Base-by-base conservation (phyloP, 1,140 invertebrate genomes). In the Tetraneura akinire region DNA sequence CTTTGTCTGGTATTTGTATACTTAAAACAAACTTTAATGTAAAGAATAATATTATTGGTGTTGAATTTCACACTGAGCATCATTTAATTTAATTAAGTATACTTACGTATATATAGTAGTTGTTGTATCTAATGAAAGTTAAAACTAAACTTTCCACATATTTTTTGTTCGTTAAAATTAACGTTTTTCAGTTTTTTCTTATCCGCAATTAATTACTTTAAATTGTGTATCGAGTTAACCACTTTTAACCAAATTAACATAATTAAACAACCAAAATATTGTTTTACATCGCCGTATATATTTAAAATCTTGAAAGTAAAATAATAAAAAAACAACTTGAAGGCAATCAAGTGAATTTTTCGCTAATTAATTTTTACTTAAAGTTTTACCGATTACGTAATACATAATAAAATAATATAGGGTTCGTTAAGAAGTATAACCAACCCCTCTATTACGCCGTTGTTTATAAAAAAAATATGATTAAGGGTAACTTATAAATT, bases 321-420 rank as follows among this genome's bases (percentile, higher is more conserved):
- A 76, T 14, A 57, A 76, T 57, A 57, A 57, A 23, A 66, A 57
- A 53, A 37, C 13, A 37, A 76, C n/a, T 73, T 29, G 29, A 71
- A 45, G 26, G 49, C 49, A 37, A 4, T 37, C 71, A 5, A 57
- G 10, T 23, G n/a, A 21, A 57, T 57, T 57, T 37, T 57, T 57
- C 29, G 18, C 71, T 76, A 76, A 76, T 76, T 76, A 57, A 76
- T 76, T 76, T 42, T 57, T 55, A 49, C 47, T 71, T n/a, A 26
- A 71, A 71, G 71, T 76, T 55, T 42, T 18, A 21, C 68, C 14
- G 16, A 57, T 57, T 45, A 74, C 4, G 42, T n/a, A 21, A 74
- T 42, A 76, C 14, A 76, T 21, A 42, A 76, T 57, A 42, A 32
- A 76, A 68, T 57, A 32, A 53, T 29, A 42, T 49, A 37, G 49